Percentiles rank a stretch among this genome's conserved stretches.
phyloP scores from a whole-genome alignment of 1,140 invertebrate species.

The Sitophilus oryzae region DNA sequence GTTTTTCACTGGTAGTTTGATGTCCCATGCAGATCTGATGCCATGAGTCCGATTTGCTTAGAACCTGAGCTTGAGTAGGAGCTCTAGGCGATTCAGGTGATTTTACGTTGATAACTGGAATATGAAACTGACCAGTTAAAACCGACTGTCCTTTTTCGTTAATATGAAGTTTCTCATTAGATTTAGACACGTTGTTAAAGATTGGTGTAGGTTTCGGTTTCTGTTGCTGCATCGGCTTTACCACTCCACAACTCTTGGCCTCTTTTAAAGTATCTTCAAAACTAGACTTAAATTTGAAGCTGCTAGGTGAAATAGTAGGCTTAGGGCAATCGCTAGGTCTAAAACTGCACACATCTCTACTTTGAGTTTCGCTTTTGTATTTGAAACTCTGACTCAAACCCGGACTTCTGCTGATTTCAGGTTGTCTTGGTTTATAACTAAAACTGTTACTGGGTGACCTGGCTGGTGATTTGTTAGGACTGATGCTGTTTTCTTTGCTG shows the following conservation, averaged over 20 bases:
- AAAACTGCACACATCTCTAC: conserved; percentile 5
- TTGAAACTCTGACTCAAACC: conserved; percentile 23
- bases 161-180: conserved; percentile 37
- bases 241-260: conserved; percentile 23
- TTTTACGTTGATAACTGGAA: conserved; percentile 38
- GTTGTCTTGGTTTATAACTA: conserved; percentile 22
- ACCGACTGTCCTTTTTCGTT: conserved; percentile 42
- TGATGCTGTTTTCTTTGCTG: conserved; percentile 1
- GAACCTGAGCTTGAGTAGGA: conserved; percentile 25
- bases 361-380: conserved; percentile 17
- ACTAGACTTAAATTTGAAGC: conserved; percentile 17
- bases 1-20: conserved; percentile 38
- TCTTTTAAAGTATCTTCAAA: conserved; percentile 14
- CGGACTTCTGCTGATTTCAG: conserved; percentile 13
- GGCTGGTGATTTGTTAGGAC: conserved; percentile 1
- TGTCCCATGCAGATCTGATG: conserved; percentile 56
- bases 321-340: conserved; percentile 22
- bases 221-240: conserved; percentile 24
- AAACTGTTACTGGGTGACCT: conserved; percentile 21
- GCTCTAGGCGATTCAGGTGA: conserved; percentile 39
- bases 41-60: conserved; percentile 78
- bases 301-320: conserved; percentile 18
- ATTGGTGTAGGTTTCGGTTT: conserved; percentile 14
- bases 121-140: conserved; percentile 45
- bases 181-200: conserved; percentile 21